Evolutionary conservation across 2,888 invertebrate species (phyloP).

Genomic region (Agrotis ipsilon): DNA sequence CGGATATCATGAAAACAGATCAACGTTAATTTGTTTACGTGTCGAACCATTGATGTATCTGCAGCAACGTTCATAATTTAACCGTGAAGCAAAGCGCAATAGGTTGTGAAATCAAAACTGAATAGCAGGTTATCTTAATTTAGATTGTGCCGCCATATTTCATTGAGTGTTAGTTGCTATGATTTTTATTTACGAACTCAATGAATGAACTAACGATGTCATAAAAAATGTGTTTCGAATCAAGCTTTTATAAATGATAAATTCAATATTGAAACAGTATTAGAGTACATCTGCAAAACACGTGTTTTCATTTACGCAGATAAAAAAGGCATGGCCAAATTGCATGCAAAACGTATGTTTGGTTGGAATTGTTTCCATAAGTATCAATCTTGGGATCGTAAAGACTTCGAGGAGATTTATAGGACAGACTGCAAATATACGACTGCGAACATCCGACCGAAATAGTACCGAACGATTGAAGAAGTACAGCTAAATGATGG

Average conservation of each 20-base stretch:
- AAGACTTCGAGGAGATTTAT: constrained; percentile 56
- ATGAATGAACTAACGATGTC: constrained; percentile 25
- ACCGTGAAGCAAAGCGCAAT: constrained; percentile 34
- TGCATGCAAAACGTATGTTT: constrained; percentile 36
- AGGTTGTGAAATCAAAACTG: constrained; percentile 37
- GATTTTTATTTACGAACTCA: constrained; percentile 48
- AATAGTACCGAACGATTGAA: constrained; percentile 45
- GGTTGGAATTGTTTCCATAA: constrained; percentile 48
- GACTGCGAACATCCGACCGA: constrained; percentile 46
- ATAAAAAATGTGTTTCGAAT: constrained; percentile 18
- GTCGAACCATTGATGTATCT: constrained; percentile 52
- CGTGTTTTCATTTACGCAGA: constrained; percentile 7
- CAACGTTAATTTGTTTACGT: constrained; percentile 53
- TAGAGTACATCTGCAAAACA: constrained; percentile 16
- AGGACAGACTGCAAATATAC: constrained; percentile 53
- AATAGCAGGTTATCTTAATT: constrained; percentile 48
- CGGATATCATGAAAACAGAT: constrained; percentile 59
- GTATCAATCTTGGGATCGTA: constrained; percentile 53
- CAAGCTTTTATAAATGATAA: constrained; percentile 6
- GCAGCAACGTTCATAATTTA: constrained; percentile 25
- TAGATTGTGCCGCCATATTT: constrained; percentile 32
- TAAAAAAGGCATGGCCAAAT: constrained; percentile 19
- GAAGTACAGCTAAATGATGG: constrained; percentile 15
- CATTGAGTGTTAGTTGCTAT: constrained; percentile 29
- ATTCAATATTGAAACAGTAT: constrained; percentile 37